A percentile compares a stretch with the other conserved stretches of the same genome.
Evolutionary conservation across 2,797 vertebrate genomes (phyloP).

Genomic region (Chiroxiphia lanceolata): DNA sequence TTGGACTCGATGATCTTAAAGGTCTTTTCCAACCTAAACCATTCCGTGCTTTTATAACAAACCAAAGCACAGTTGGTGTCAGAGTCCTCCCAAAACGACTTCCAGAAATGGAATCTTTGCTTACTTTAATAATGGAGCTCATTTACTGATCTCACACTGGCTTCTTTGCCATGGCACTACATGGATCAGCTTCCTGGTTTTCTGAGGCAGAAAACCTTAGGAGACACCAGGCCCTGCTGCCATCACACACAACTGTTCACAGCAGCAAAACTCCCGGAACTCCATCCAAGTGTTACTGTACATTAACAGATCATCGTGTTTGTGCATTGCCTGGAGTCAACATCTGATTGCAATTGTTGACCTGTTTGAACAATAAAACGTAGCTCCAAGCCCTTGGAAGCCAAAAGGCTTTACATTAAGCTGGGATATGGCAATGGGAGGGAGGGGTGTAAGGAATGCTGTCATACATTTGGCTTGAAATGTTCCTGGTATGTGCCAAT

Average conservation of each 20-base stretch:
- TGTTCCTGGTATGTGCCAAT: constrained; percentile 41
- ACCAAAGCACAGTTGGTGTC: not conserved
- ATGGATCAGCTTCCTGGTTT: not conserved
- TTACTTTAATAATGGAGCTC: not conserved
- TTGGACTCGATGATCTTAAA: not conserved
- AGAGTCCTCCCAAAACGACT: not conserved
- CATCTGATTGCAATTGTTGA: constrained; percentile 61
- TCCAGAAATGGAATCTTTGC: not conserved
- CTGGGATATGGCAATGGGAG: constrained; percentile 7
- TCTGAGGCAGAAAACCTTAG: not conserved
- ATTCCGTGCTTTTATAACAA: not conserved
- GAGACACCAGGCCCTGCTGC: not conserved
- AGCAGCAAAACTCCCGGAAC: not conserved
- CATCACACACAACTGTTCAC: not conserved
- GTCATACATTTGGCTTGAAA: constrained; percentile 42
- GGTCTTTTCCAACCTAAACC: not conserved
- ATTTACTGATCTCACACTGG: not conserved
- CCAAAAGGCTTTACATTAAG: constrained; percentile 53
- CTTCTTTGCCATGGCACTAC: not conserved
- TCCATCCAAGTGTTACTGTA: constrained; percentile 1
- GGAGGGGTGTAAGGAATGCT: constrained; percentile 24
- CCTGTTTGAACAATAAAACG: constrained; percentile 52
- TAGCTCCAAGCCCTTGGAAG: constrained; percentile 52
- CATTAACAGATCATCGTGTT: constrained; percentile 59
- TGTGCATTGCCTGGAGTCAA: constrained; percentile 43